Percentiles rank a stretch among this genome's conserved stretches.
Evolutionary conservation across 1,140 invertebrate genomes (phyloP).

Genomic region (Chironomus striatipennis): DNA sequence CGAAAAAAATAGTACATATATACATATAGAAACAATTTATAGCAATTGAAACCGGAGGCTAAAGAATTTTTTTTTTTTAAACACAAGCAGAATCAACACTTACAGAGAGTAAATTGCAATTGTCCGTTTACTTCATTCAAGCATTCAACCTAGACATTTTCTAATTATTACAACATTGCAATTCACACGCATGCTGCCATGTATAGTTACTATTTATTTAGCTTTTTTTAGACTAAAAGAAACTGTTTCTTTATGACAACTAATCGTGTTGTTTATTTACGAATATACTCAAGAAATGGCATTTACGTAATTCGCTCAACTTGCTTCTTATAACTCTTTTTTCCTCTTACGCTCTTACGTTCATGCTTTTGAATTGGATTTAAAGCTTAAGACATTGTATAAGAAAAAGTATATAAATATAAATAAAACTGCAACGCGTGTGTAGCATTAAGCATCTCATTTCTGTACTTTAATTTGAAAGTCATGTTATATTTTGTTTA

Average conservation of each 20-base stretch:
- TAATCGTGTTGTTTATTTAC: constrained; percentile 1
- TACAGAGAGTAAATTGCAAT: neutral
- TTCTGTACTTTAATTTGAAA: neutral
- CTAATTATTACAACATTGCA: neutral
- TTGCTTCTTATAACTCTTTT: neutral
- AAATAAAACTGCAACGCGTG: neutral
- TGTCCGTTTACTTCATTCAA: neutral
- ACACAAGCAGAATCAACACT: neutral
- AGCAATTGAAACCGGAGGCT: neutral
- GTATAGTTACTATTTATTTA: too few relatives aligned
- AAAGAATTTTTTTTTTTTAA: neutral
- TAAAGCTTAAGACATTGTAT: constrained; percentile 3
- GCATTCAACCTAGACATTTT: constrained; percentile 5
- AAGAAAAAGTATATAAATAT: neutral
- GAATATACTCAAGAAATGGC: neutral
- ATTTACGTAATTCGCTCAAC: constrained; percentile 7
- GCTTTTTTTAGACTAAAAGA: too few relatives aligned
- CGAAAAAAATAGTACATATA: neutral
- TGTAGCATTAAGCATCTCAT: constrained; percentile 4
- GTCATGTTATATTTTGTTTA: constrained; percentile 14
- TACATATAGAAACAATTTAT: neutral
- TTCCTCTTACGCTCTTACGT: neutral
- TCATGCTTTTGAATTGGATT: neutral
- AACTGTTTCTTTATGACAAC: neutral
- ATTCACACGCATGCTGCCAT: neutral